Conservation (phyloP, 2,888 invertebrate genomes). For the Neuroscelio doddi region DNA sequence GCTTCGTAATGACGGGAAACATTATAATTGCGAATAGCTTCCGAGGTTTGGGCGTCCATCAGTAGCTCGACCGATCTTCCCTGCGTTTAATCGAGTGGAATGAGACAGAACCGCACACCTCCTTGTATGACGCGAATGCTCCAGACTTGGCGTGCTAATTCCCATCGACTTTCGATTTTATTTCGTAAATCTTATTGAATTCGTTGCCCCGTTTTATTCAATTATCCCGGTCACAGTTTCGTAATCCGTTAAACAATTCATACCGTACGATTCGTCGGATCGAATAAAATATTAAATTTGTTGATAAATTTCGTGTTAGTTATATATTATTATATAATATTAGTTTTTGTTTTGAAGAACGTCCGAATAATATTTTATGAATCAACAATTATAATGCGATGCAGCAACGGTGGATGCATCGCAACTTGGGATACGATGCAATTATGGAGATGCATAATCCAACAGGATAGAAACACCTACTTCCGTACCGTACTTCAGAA, state of each 20-base stretch:
- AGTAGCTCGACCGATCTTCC: conserved; percentile 47
- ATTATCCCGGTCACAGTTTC: too few species aligned
- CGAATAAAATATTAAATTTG: too few species aligned
- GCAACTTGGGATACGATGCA: neutral
- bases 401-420: neutral
- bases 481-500: conserved; percentile 1
- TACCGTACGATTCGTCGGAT: too few species aligned
- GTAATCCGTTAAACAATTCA: too few species aligned
- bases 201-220: too few species aligned
- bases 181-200: too few species aligned
- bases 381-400: neutral
- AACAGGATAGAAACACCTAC: conserved; percentile 15
- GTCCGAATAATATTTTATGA: neutral
- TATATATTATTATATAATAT: too few species aligned
- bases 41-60: conserved; percentile 47
- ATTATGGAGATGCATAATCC: conserved; percentile 14
- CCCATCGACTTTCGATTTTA: too few species aligned
- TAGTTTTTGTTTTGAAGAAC: neutral
- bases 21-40: conserved; percentile 60
- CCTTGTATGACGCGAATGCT: conserved; percentile 15
- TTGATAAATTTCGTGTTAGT: too few species aligned
- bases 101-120: conserved; percentile 50
- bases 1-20: conserved; percentile 67
- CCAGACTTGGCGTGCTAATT: too few species aligned
- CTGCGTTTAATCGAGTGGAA: conserved; percentile 56